phyloP scores from a whole-genome alignment of 2,888 invertebrate species.

The Tetragonula carbonaria region DNA sequence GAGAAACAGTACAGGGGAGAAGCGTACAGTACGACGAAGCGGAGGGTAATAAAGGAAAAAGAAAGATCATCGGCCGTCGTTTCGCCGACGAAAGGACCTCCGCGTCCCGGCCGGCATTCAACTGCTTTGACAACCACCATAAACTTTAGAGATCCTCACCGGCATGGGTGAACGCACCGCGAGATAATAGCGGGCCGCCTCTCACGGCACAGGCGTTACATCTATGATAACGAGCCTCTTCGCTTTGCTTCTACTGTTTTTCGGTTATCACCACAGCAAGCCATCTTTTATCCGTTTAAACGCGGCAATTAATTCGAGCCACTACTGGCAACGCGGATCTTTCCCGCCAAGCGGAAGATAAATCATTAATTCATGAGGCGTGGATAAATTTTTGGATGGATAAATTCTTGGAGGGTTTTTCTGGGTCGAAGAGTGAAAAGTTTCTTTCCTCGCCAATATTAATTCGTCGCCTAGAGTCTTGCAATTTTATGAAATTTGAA shows the following conservation, averaged over 20 bases:
- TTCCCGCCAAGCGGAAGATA: neutral
- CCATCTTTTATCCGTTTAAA: conserved; percentile 9
- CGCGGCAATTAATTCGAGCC: conserved; percentile 26
- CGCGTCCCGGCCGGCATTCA: conserved; percentile 15
- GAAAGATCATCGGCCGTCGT: neutral
- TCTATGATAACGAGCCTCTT: conserved; percentile 35
- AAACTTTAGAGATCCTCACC: conserved; percentile 31
- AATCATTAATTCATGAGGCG: neutral
- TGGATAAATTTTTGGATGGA: neutral
- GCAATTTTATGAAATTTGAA: too few species aligned
- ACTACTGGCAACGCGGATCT: neutral
- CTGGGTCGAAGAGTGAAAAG: neutral
- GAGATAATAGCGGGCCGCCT: conserved; percentile 40
- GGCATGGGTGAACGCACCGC: conserved; percentile 24
- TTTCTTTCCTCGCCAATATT: too few species aligned
- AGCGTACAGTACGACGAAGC: neutral
- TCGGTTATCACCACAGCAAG: conserved; percentile 23
- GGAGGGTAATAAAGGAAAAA: conserved; percentile 7
- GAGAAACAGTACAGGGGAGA: neutral
- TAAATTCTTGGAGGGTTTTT: neutral
- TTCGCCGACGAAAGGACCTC: conserved; percentile 24
- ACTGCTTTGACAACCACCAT: conserved; percentile 34
- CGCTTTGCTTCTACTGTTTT: conserved; percentile 32
- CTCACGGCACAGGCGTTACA: conserved; percentile 30
- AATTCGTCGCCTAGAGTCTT: too few species aligned